phyloP scores from a whole-genome alignment of 2,113 vertebrate genomes.

The Tiliqua scincoides region DNA sequence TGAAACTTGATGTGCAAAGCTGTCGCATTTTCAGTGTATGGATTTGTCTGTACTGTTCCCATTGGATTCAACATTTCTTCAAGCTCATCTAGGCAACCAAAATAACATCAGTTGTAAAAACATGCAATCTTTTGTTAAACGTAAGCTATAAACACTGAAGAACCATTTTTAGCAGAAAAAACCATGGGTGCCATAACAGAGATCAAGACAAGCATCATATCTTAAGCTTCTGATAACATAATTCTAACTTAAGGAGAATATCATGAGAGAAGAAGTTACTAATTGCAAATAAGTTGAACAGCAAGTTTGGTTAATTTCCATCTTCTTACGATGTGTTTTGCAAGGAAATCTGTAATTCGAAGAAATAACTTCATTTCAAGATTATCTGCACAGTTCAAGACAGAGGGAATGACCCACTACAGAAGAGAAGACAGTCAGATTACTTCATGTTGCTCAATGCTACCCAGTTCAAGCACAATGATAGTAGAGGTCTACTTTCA shows the following conservation, averaged over 20 bases:
- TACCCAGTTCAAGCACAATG: background rate
- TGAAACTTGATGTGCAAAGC: constrained; percentile 91
- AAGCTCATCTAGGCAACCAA: constrained; percentile 88
- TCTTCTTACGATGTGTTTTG: background rate
- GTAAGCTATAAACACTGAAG: background rate
- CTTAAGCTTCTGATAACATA: background rate
- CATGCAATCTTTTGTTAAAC: background rate
- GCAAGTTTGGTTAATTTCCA: background rate
- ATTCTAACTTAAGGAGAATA: background rate
- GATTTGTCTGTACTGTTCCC: constrained; percentile 96
- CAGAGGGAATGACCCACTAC: background rate
- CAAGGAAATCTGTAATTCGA: background rate
- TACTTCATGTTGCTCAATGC: background rate
- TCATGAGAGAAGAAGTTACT: too few species aligned
- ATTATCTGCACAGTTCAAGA: background rate
- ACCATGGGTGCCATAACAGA: background rate
- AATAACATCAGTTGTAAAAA: constrained; percentile 32
- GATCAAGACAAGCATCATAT: background rate
- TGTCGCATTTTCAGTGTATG: constrained; percentile 95
- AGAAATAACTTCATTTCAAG: background rate
- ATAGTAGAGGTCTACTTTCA: background rate
- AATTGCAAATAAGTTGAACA: background rate
- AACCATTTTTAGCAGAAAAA: background rate
- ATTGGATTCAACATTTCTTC: constrained; percentile 99
- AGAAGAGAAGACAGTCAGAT: background rate